Evolutionary conservation across 2,888 invertebrate species (phyloP).

Genomic region (Perizoma flavofasciatum): DNA sequence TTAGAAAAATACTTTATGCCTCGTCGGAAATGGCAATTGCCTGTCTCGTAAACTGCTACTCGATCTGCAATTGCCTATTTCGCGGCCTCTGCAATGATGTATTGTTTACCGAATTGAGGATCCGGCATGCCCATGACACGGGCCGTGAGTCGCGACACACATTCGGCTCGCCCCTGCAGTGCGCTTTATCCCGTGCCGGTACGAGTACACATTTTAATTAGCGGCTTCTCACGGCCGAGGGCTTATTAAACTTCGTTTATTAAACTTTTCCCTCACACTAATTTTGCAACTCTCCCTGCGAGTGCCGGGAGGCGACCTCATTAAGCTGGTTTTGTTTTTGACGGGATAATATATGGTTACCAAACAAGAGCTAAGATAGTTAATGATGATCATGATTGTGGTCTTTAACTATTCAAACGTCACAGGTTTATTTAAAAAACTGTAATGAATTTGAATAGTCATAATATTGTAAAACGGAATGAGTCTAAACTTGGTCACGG

Average conservation of each 20-base stretch:
- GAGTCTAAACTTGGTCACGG: too few relatives aligned
- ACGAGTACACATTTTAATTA: conserved; percentile 49
- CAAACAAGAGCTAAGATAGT: too few relatives aligned
- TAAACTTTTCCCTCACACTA: conserved; percentile 37
- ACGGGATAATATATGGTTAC: background rate
- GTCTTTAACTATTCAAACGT: too few relatives aligned
- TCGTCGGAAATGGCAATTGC: too few relatives aligned
- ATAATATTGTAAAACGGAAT: too few relatives aligned
- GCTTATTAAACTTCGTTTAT: conserved; percentile 50
- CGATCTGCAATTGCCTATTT: too few relatives aligned
- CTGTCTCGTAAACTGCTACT: too few relatives aligned
- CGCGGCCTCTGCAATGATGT: too few relatives aligned
- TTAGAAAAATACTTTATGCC: too few relatives aligned
- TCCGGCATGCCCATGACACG: conserved; percentile 20
- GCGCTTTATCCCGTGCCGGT: conserved; percentile 40
- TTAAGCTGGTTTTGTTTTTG: conserved; percentile 30
- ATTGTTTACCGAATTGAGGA: background rate
- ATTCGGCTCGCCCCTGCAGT: conserved; percentile 25
- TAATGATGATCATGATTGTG: too few relatives aligned
- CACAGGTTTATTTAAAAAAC: too few relatives aligned
- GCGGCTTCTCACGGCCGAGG: conserved; percentile 40
- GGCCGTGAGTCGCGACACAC: conserved; percentile 3
- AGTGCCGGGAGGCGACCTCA: conserved; percentile 17
- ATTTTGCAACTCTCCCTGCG: conserved; percentile 29
- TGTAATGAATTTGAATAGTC: too few relatives aligned